Conservation (phyloP, 2,888 invertebrate species). For the Mesopsocus fuscifrons region DNA sequence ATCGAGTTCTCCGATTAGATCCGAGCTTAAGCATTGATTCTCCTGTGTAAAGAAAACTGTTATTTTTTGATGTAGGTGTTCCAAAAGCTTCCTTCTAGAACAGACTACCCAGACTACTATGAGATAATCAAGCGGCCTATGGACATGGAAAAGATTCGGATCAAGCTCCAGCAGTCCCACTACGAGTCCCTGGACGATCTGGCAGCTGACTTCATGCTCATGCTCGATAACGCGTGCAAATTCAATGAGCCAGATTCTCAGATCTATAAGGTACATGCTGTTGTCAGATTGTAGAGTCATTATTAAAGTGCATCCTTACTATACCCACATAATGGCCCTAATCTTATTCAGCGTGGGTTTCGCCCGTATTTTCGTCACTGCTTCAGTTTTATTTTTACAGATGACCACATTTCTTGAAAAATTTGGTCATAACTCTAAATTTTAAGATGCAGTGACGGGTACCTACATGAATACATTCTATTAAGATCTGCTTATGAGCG, state of each 20-base stretch:
- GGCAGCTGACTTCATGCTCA: slow-evolving; percentile 71
- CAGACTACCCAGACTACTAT: slow-evolving; percentile 92
- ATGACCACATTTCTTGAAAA: neutral
- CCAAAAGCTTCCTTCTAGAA: slow-evolving; percentile 83
- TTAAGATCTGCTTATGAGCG: neutral
- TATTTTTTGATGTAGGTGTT: slow-evolving; percentile 75
- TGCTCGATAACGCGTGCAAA: slow-evolving; percentile 94
- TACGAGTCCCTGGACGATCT: slow-evolving; percentile 76
- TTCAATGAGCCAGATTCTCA: slow-evolving; percentile 96
- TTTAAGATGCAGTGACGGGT: no score
- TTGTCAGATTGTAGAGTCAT: neutral
- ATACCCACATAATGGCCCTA: no score
- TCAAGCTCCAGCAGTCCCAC: slow-evolving; percentile 51
- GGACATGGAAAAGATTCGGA: slow-evolving; percentile 86
- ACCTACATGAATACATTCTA: no score
- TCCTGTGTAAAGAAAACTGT: no score
- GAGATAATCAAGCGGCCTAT: slow-evolving; percentile 93
- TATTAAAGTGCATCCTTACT: no score
- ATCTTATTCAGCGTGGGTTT: no score
- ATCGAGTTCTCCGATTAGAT: no score
- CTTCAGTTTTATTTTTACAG: neutral
- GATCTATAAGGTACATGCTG: slow-evolving; percentile 56
- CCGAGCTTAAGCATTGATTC: no score
- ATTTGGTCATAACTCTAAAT: slow-evolving; percentile 7
- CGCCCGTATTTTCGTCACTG: no score